phyloP scores from a whole-genome alignment of 2,797 vertebrate genomes.

The Catostomus latipinnis region DNA sequence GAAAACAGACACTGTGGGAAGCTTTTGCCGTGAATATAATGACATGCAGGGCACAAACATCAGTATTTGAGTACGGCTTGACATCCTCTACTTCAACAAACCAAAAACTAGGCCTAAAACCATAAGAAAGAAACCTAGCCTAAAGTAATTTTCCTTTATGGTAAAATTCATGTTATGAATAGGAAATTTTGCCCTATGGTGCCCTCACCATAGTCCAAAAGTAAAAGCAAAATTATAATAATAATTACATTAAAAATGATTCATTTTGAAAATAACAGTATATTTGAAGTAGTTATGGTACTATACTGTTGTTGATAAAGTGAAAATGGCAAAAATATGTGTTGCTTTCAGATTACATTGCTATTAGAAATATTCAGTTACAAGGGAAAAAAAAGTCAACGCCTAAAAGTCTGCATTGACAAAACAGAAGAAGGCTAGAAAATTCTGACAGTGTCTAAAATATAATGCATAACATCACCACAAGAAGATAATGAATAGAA shows the following conservation, averaged over 20 bases:
- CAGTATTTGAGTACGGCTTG: too few species aligned
- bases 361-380: not conserved
- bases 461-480: not conserved
- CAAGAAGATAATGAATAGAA: constrained; percentile 10
- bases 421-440: not conserved
- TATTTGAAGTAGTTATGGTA: not conserved
- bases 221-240: not conserved
- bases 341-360: not conserved
- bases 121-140: too few species aligned
- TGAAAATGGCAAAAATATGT: not conserved
- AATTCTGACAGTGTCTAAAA: constrained; percentile 1
- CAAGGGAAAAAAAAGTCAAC: too few species aligned
- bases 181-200: too few species aligned
- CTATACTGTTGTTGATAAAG: not conserved
- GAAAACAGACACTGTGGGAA: too few species aligned
- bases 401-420: not conserved
- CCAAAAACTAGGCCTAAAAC: too few species aligned
- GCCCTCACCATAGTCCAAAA: not conserved
- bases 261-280: not conserved
- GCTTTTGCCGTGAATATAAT: too few species aligned
- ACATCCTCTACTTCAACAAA: too few species aligned
- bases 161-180: too few species aligned
- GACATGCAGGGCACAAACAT: too few species aligned
- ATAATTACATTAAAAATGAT: constrained; percentile 7
- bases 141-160: too few species aligned